Base-by-base conservation (phyloP, 2,113 vertebrate species). In the Pandion haliaetus region DNA sequence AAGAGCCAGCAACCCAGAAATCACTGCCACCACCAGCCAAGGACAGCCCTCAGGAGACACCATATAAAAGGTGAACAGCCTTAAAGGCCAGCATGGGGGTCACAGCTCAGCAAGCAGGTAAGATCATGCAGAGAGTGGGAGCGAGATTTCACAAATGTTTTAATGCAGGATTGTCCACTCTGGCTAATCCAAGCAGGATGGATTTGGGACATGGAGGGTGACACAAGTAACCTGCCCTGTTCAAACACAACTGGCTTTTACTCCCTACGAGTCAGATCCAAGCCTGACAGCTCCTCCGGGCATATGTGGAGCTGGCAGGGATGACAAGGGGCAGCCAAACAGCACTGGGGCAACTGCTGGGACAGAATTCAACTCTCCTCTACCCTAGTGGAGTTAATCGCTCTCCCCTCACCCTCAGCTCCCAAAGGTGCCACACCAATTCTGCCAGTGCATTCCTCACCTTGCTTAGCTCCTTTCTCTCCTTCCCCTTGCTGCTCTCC, bases 381-480 rank as follows among this genome's bases (percentile, higher is more conserved):
- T 66, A 20, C 16, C 32, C 50, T 2, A 42, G 17, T 0, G 0
- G 23, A 71, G 6, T 49, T 79, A 16, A 79, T 1, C 5, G 0
- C 29, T 45, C 31, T 49, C 18, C 63, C 36, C 17, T 57, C 25
- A 17, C 29, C 21, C 47, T 74, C 45, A 69, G 7, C 38, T 63
- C 49, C 82, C 63, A 44, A 59, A 19, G 5, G 1, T 32, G 62
- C 47, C 40, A 42, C 5, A 38, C 5, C 34, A 17, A 40, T 4
- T 19, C 26, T 38, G 5, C 17, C 54, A 52, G 25, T 2, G 12
- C 18, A 3, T 19, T 57, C 29, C 97, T 90, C 96, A 98, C 98
- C 98, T 98, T 98, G 91, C 93, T 95, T 32, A 98, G 96, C 12
- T 98, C 98, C 93, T 98, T 98, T 73, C 98, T 97, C 74, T 99